A percentile compares a stretch with the other conserved stretches of the same genome.
These are phyloP conservation scores for Zeus faber DNA, from an alignment of 2,113 vertebrate genomes.

Conservation along the genomic window DNA sequence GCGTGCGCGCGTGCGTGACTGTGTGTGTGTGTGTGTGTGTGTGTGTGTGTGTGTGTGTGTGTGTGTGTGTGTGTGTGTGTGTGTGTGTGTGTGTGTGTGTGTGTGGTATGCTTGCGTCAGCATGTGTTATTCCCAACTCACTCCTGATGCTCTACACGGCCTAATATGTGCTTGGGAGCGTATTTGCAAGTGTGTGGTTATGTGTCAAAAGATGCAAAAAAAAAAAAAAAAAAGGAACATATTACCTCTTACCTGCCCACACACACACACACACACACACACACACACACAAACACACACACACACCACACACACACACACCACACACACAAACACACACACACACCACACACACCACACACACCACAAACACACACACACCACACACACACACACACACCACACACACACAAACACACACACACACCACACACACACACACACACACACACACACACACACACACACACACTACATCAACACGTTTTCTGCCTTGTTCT, in stretches of 20 bases:
- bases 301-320: not conserved
- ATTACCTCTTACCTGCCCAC: too few species aligned
- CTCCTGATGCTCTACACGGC: not conserved
- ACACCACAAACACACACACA: too few species aligned
- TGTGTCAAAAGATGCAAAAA: too few species aligned
- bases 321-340: too few species aligned
- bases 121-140: not conserved
- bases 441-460: slow-evolving; percentile 2
- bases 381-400: not conserved
- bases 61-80: not conserved
- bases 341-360: too few species aligned
- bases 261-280: too few species aligned
- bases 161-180: not conserved
- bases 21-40: not conserved
- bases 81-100: not conserved
- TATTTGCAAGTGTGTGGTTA: not conserved
- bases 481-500: too few species aligned
- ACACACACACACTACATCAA: not conserved
- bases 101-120: not conserved
- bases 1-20: not conserved
- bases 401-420: not conserved
- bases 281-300: too few species aligned
- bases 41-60: not conserved
- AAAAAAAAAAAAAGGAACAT: too few species aligned
- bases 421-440: not conserved